Base-by-base conservation (phyloP, 2,797 vertebrate species). In the Thaleichthys pacificus region DNA sequence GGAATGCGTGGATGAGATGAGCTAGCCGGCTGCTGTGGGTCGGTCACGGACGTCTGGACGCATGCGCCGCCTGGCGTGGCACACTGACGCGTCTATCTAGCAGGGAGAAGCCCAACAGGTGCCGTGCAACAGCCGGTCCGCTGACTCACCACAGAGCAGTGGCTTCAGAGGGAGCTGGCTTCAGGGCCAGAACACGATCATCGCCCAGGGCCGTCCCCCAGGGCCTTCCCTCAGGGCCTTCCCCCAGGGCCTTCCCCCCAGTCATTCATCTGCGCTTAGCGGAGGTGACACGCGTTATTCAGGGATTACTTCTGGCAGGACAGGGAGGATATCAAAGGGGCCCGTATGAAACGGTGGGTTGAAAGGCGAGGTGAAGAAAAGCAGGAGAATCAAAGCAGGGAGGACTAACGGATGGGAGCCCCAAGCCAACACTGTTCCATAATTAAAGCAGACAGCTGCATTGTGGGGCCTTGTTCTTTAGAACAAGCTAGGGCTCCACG, bases 381-480 rank as follows among this genome's bases (percentile, higher is more conserved):
- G 79, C 75, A 71, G 60, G 32, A 38, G 76, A 82, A 88, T 89
- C 82, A 63, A 73, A 72, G 66, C 30, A 88, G 83, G 60, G 77
- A 70, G 61, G 65, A 63, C 63, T 76, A 76, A 84, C 30, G 19
- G 56, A 73, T 80, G 73, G 75, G 56, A 80, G 78, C 78, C 79
- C 63, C 69, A 70, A 80, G 73, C 62, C 70, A 30, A 79, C 84
- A 76, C 82, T 87, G 76, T 74, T 85, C 77, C 83, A 85, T 89
- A 87, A 91, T 89, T 81, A 86, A 89, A 90, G 86, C 79, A 79
- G 88, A 88, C 86, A 81, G 82, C 75, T 81, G 72, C 86, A 88
- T 88, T 89, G 85, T 88, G 82, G 77, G 78, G 82, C 80, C 82
- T 72, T 84, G 82, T 81, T 1, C 79, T 83, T 89, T 85, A 85